These are phyloP conservation scores for Porites divaricata DNA, from an alignment of 92 coral and sea anemone species.

Conservation along the genomic window DNA sequence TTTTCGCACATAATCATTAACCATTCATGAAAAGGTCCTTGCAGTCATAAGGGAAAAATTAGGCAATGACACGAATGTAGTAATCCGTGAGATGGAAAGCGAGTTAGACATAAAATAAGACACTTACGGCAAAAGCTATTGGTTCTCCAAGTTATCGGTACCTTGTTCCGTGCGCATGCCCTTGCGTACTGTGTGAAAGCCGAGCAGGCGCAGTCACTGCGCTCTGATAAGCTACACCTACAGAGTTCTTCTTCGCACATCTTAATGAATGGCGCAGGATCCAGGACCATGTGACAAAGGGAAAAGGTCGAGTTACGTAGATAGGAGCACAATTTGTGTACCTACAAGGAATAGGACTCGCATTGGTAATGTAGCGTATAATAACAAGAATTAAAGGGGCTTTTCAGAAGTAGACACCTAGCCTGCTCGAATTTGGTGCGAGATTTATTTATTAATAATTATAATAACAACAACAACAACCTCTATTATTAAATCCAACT, in stretches of 20 bases:
- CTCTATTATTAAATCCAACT: no score
- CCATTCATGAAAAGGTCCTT: no score
- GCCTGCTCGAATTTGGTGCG: no score
- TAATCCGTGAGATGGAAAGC: no score
- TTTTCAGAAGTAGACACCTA: no score
- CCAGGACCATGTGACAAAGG: slow-evolving; percentile 69
- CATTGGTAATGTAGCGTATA: not conserved
- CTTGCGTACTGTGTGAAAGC: slow-evolving; percentile 89
- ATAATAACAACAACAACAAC: no score
- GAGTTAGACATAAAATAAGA: not conserved
- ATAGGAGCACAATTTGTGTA: slow-evolving; percentile 20
- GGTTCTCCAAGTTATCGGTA: slow-evolving; percentile 75
- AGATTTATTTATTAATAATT: no score
- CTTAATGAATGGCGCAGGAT: slow-evolving; percentile 77
- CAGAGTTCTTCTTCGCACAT: slow-evolving; percentile 89
- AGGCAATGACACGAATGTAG: no score
- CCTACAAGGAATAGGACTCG: slow-evolving; percentile 4
- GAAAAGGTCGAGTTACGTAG: slow-evolving; percentile 65
- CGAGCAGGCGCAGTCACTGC: slow-evolving; percentile 63
- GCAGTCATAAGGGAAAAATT: no score
- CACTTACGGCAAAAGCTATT: slow-evolving; percentile 81
- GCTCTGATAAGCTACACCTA: slow-evolving; percentile 55
- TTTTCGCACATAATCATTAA: no score
- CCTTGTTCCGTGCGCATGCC: slow-evolving; percentile 84
- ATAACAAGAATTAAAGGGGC: no score